Evolutionary conservation across 1,140 invertebrate species (phyloP).

Genomic region (Caerostris extrusa): DNA sequence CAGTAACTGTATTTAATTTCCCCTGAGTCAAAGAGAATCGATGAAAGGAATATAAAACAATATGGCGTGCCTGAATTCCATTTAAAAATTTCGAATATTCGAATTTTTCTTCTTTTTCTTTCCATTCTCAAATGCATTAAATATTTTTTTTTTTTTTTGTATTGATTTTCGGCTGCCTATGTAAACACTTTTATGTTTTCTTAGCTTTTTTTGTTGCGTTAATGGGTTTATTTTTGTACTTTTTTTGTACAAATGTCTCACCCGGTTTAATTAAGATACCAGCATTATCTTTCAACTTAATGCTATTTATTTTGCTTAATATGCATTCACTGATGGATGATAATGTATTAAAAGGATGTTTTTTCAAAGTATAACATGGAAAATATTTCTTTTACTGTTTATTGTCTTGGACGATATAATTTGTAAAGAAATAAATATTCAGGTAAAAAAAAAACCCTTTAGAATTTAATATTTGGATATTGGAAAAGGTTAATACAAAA

Average conservation of each 20-base stretch:
- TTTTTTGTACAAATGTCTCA: background rate
- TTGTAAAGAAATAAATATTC: no score
- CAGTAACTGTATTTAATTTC: conserved; percentile 9
- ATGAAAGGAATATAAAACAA: conserved; percentile 18
- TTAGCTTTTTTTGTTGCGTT: no score
- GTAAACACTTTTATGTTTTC: background rate
- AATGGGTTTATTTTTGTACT: background rate
- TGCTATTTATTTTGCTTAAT: background rate
- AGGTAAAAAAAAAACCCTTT: no score
- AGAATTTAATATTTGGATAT: no score
- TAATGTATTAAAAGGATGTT: background rate
- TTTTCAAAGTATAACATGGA: background rate
- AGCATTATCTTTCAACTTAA: background rate
- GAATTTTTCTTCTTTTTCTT: background rate
- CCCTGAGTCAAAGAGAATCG: background rate
- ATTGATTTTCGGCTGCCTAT: background rate
- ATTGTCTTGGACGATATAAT: no score
- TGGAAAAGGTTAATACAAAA: no score
- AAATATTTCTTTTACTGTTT: no score
- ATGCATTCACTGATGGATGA: background rate
- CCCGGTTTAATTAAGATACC: background rate
- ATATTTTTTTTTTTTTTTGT: background rate
- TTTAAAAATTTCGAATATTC: background rate
- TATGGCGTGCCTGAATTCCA: background rate
- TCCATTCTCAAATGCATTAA: background rate